These are phyloP conservation scores for Atta colombica DNA, from an alignment of 1,140 invertebrate species.

Conservation along the genomic window DNA sequence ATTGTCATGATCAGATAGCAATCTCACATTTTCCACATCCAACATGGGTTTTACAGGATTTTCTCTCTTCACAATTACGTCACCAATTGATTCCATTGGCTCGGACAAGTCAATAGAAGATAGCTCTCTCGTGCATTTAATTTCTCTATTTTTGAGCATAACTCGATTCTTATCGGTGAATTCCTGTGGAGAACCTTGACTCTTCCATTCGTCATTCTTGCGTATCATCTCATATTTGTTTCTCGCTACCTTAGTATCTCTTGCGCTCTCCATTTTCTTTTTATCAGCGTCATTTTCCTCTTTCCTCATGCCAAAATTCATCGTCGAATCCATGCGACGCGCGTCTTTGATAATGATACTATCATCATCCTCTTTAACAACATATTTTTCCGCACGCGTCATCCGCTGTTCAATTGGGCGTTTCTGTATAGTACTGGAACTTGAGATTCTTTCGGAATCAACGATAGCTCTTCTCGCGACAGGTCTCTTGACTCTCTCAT, in stretches of 20 bases:
- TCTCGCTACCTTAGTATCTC: not conserved
- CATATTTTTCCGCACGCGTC: slow-evolving; percentile 54
- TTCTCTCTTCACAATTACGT: not conserved
- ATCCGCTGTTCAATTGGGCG: slow-evolving; percentile 10
- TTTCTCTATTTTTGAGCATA: not conserved
- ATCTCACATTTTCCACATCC: not conserved
- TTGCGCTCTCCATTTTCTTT: slow-evolving; percentile 12
- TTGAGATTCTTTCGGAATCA: not conserved
- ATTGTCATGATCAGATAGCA: not conserved
- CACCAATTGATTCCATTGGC: not conserved
- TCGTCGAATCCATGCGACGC: not conserved
- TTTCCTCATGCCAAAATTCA: not conserved
- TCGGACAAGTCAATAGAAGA: not conserved
- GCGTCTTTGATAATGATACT: slow-evolving; percentile 74
- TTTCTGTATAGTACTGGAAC: not conserved
- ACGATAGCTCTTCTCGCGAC: not conserved
- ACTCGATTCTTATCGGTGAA: slow-evolving; percentile 8
- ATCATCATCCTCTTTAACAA: slow-evolving; percentile 74
- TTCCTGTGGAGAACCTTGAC: not conserved
- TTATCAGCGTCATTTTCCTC: slow-evolving; percentile 12
- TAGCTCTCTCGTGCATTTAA: not conserved
- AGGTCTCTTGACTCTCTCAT: slow-evolving; percentile 6
- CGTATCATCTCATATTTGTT: not conserved
- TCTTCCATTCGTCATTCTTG: slow-evolving; percentile 14
- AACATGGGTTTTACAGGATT: not conserved